phyloP scores from a whole-genome alignment of 2,113 vertebrate genomes.

The Aptenodytes patagonicus region DNA sequence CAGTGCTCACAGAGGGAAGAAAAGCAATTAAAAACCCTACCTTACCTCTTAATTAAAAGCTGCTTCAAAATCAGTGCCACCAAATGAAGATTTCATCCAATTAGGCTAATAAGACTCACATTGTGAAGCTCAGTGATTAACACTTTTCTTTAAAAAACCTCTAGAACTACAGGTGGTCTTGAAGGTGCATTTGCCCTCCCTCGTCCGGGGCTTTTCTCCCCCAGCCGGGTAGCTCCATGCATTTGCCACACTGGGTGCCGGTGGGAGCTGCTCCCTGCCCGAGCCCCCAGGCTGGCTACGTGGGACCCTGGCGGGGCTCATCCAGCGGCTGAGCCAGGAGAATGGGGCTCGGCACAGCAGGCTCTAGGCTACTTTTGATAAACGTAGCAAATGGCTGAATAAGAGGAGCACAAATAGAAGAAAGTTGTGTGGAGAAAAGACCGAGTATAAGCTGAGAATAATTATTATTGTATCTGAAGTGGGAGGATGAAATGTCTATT shows the following conservation, averaged over 20 bases:
- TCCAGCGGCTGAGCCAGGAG: neutral
- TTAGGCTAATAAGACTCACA: neutral
- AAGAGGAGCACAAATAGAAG: neutral
- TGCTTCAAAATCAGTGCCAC: neutral
- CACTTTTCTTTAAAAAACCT: neutral
- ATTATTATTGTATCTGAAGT: neutral
- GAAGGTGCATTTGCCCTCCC: neutral
- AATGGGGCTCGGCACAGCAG: fast-evolving
- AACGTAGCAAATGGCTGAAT: neutral
- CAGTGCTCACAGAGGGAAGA: neutral
- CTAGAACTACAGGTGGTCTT: neutral
- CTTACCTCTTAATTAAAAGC: neutral
- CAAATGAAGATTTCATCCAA: neutral
- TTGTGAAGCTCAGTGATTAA: neutral
- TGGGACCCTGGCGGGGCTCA: neutral
- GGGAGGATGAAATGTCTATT: neutral
- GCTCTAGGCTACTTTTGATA: neutral
- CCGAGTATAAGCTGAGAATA: neutral
- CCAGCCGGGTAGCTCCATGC: fast-evolving
- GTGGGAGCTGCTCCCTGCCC: neutral
- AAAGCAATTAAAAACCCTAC: neutral
- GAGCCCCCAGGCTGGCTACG: fast-evolving
- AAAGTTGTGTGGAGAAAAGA: neutral
- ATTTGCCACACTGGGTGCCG: fast-evolving
- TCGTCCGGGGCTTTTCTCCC: fast-evolving